Conservation (phyloP, 2,888 invertebrate genomes). For the Phragmatobia fuliginosa region DNA sequence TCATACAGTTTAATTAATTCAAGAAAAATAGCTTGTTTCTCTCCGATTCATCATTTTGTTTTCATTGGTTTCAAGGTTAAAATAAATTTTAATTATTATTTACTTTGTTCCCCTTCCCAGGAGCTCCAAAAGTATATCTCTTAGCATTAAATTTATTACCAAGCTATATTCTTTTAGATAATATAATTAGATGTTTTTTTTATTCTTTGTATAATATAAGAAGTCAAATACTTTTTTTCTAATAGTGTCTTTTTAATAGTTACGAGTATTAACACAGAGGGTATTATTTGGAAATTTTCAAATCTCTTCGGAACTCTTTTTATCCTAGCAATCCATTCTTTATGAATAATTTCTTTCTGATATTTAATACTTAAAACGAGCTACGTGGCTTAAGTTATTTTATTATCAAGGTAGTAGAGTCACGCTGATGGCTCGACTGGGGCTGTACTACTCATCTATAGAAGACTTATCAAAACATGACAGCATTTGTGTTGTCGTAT, state of each 20-base stretch:
- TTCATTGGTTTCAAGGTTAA: neutral
- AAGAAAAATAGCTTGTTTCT: neutral
- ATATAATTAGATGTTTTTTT: neutral
- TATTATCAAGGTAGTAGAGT: no score
- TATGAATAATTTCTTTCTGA: no score
- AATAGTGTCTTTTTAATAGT: neutral
- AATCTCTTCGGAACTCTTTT: no score
- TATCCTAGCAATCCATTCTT: no score
- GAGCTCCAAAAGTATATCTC: neutral
- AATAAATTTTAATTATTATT: neutral
- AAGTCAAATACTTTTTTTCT: neutral
- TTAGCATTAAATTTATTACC: neutral
- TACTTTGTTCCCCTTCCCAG: neutral
- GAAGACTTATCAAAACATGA: no score
- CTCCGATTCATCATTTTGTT: neutral
- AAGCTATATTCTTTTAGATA: neutral
- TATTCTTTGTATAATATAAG: neutral
- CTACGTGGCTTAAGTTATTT: neutral
- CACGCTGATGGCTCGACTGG: no score
- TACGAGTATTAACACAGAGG: neutral
- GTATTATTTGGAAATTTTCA: no score
- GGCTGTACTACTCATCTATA: no score
- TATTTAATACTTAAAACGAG: no score
- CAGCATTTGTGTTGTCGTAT: no score
- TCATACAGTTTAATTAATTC: neutral